Base-by-base conservation (phyloP, 2,797 vertebrate genomes). In the Molossus molossus region DNA sequence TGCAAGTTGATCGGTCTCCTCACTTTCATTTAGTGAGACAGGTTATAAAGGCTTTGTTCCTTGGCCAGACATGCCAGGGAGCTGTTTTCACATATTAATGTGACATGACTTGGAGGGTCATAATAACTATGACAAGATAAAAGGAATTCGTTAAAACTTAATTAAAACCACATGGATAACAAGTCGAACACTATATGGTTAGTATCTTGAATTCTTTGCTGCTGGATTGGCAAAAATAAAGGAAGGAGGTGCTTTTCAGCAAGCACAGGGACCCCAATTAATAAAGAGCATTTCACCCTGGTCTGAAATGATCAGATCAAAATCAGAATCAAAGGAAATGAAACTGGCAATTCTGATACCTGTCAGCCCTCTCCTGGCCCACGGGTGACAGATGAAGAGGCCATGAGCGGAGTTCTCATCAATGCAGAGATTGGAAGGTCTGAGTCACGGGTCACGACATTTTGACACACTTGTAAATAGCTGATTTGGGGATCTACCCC, bases 91-190 rank as follows among this genome's bases (percentile, higher is more conserved):
- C 96, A 89, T 97, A 97, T 97, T 98, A 98, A 97, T 97, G 91
- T 97, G 97, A 97, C 97, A 94, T 96, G 97, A 97, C 97, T 97
- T 96, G 91, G 96, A 98, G 79, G 96, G 93, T 98, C 96, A 91
- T 97, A 98, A 98, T 98, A 98, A 97, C 97, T 95, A 90, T 97
- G 97, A 98, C 97, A 97, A 98, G 98, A 98, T 98, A 98, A 98
- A 98, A 92, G 90, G 97, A 98, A 98, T 98, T 98, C 97, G 98
- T 98, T 98, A 98, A 98, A 98, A 97, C 95, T 97, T 98, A 98
- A 98, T 98, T 98, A 98, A 98, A 98, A 94, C 83, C 97, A 95
- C 57, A 95, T 94, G 97, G 93, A 88, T 96, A 98, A 95, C 97
- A 97, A 97, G 87, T 88, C 91, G 96, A 97, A 97, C 94, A 89